Evolutionary conservation across 2,888 invertebrate genomes (phyloP), one percentile per base, ranked within the genome.

Genomic region (Theristus sp.): DNA sequence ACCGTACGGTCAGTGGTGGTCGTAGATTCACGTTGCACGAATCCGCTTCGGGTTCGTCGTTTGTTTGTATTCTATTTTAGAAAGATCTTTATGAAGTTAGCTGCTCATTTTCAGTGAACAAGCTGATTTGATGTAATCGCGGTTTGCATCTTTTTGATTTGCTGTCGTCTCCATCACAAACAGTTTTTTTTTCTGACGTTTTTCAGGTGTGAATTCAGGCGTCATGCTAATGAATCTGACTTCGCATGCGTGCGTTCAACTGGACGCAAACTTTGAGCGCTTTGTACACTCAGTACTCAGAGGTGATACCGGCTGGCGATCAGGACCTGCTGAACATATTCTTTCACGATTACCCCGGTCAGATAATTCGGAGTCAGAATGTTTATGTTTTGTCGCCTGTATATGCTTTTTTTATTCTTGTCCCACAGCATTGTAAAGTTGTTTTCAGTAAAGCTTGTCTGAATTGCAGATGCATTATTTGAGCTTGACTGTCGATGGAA

Each of bases 211-310:
- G 0, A 94, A 94, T 77, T 91, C 93, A 1, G 93, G 93, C 47
- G 90, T 94, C 0, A 93, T 94, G 91, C 76, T 93, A 58, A 94
- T 94, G 93, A 91, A 94, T 76, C 78, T 94, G 59, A 90, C 90
- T 0, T n/a, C 81, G 87, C 70, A 87, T 94, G 86, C 79, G 91
- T 63, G 76, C 80, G 30, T 87, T 89, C 69, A 81, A 84, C 29
- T 93, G 93, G 90, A 83, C 84, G 62, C 82, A 84, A 63, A 85
- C 87, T 73, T 83, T 91, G 38, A 80, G 85, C 64, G 85, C 87
- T 1, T 85, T 89, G 67, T 86, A 87, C 76, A 82, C 84, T 66
- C 83, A 86, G 73, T 93, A 87, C 77, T 85, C 84, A 72, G 74
- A 84, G 22, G 83, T 86, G 69, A 87, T 94, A 64, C 88, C 89